Base-by-base conservation (phyloP, 2,888 invertebrate genomes). In the Drosophila hamatofila region DNA sequence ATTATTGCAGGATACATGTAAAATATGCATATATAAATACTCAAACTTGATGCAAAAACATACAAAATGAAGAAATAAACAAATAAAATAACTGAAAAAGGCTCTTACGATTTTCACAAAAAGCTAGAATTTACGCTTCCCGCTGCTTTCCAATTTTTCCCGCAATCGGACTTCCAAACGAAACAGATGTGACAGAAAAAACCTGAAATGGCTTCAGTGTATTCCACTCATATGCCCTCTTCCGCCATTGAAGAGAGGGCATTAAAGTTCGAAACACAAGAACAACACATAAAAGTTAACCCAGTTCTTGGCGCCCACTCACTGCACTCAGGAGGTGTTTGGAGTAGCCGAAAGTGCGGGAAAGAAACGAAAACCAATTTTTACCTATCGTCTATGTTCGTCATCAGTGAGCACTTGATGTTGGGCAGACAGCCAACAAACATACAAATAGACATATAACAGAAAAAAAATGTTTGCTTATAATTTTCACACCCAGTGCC, bases 251-350 rank as follows among this genome's bases (percentile, higher is more conserved):
- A 4, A 21, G 27, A 37, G 37, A 39, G 8, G 7, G 46, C 25
- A 41, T 21, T 25, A 39, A 33, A n/a, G 25, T 30, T 30, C 16
- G 18, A 48, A 21, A 6, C 25, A 61, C 42, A 61, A 64, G 8
- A 48, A 55, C 18, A 72, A 65, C 63, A 66, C 42, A 58, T 52
- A 69, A 74, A 68, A 73, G 66, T 57, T 84, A 84, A 89, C 84
- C 84, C 75, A 84, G 79, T 87, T 84, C 70, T 73, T 62, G 74
- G 77, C 81, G 75, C 81, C 81, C 78, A 83, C 79, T 60, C 67
- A 54, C 49, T 58, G 68, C 75, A 70, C 67, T 69, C 58, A 51
- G 57, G 46, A 67, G 70, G 69, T 77, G 71, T 81, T 89, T 81
- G 72, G 72, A 65, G 63, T 71, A 62, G 67, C 60, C 64, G 75